Conservation (phyloP, 2,888 invertebrate species). For the Steinernema carpocapsae region DNA sequence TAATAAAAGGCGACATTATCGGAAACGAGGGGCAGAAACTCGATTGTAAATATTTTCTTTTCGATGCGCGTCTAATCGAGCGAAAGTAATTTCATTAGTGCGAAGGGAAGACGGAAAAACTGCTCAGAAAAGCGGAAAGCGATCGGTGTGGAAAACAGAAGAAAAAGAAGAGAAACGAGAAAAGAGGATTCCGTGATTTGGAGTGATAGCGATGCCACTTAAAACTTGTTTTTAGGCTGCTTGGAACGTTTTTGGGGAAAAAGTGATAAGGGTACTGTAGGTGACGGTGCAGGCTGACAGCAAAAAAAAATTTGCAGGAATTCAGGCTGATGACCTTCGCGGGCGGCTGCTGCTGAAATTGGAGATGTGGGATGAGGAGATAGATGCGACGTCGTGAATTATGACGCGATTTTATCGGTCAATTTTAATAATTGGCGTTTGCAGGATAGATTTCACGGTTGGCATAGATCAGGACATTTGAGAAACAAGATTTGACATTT, state of each 20-base stretch:
- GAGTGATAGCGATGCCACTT: not conserved
- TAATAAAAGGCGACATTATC: conserved; percentile 31
- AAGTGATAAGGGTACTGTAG: not conserved
- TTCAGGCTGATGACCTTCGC: not conserved
- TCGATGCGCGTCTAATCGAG: conserved; percentile 27
- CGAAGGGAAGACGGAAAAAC: conserved; percentile 10
- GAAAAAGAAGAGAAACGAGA: not conserved
- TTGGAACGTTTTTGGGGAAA: not conserved
- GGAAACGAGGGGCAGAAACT: conserved; percentile 24
- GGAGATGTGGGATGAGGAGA: too few species aligned
- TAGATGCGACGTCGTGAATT: too few species aligned
- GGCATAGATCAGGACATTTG: too few species aligned
- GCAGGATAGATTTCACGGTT: too few species aligned
- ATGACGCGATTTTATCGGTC: too few species aligned
- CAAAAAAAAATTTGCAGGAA: not conserved
- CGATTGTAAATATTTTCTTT: conserved; percentile 31
- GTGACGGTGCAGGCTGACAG: not conserved
- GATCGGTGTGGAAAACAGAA: not conserved
- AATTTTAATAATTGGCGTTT: too few species aligned
- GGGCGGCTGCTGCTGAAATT: too few species aligned
- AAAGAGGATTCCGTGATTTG: not conserved
- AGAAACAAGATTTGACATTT: too few species aligned
- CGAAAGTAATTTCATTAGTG: conserved; percentile 23
- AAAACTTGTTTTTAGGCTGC: too few species aligned
- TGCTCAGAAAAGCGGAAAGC: conserved; percentile 5